Base-by-base conservation (phyloP, 2,888 invertebrate genomes). In the Acanthosepion esculentum region DNA sequence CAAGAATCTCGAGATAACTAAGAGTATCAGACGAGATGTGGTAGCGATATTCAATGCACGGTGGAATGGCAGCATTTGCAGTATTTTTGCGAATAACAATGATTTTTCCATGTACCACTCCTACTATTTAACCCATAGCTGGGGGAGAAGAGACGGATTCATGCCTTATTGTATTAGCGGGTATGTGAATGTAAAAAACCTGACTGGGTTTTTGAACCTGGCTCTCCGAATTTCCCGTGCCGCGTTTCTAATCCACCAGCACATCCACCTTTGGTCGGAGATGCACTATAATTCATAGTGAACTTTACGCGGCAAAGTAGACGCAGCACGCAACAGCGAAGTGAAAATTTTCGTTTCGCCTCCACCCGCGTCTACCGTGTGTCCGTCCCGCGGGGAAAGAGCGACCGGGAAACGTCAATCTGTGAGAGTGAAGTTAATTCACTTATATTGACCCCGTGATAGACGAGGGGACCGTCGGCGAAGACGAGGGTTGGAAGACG, bases 361-460 rank as follows among this genome's bases (percentile, higher is more conserved):
- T n/a, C n/a, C 10, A 3, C 78, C 78, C 3, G 41, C 41, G 41
- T 41, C 41, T 41, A 41, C 41, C 41, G 41, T 41, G 41, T 41
- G 41, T 41, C 41, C 41, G n/a, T 78, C 78, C n/a, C n/a, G 15
- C 78, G n/a, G 78, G 78, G n/a, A 29, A 15, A n/a, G 78, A 0
- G 59, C 12, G n/a, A n/a, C n/a, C n/a, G 78, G 78, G 78, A 15
- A 78, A 78, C 78, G 78, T 12, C 78, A 78, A 78, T 78, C 78
- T n/a, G n/a, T 78, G n/a, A n/a, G n/a, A 78, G 78, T 12, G 78
- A 78, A 78, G 78, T 78, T 78, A 78, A 78, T 78, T 78, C 78
- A 78, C 78, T 78, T n/a, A 15, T 15, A 78, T n/a, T 78, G 78
- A 78, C 78, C 78, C 78, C 78, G n/a, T 78, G 78, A 78, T 78